A percentile compares a stretch with the other conserved stretches of the same genome.
These are phyloP conservation scores for Coelinius sp. DNA, from an alignment of 2,888 invertebrate species.

Conservation along the genomic window DNA sequence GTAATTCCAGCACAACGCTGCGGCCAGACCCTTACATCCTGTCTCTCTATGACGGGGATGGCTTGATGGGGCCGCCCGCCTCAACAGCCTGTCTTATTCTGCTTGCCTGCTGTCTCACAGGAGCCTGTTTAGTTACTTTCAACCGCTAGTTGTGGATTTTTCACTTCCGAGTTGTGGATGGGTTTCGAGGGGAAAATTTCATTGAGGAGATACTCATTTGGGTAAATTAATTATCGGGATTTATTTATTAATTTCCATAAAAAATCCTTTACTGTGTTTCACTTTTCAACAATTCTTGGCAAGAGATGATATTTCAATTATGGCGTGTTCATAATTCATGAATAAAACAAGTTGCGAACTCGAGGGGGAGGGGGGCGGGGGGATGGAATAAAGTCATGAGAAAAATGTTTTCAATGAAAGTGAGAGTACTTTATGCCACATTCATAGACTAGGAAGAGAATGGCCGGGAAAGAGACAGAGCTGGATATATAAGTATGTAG, in stretches of 20 bases:
- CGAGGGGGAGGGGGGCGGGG: conserved; percentile 16
- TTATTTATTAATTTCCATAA: background rate
- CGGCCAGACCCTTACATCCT: conserved; percentile 69
- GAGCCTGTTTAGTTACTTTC: background rate
- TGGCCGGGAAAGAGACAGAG: conserved; percentile 22
- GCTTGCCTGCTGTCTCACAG: conserved; percentile 37
- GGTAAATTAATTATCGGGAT: background rate
- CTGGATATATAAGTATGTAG: conserved; percentile 33
- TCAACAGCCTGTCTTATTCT: conserved; percentile 39
- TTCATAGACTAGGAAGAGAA: conserved; percentile 27
- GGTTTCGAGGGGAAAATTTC: background rate
- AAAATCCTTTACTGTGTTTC: background rate
- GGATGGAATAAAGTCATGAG: conserved; percentile 16
- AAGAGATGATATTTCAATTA: conserved; percentile 7
- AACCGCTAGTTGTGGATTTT: conserved; percentile 38
- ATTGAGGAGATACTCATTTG: background rate
- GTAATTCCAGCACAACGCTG: conserved; percentile 51
- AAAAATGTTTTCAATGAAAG: conserved; percentile 34
- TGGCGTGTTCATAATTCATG: background rate
- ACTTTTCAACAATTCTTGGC: no score
- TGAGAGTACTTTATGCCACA: conserved; percentile 22
- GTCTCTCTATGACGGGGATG: conserved; percentile 68
- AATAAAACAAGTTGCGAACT: conserved; percentile 1
- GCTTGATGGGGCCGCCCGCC: conserved; percentile 53
- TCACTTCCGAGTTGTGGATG: conserved; percentile 11